Evolutionary conservation across 2,797 vertebrate genomes (phyloP).

Genomic region (Notolepis coatsorum): DNA sequence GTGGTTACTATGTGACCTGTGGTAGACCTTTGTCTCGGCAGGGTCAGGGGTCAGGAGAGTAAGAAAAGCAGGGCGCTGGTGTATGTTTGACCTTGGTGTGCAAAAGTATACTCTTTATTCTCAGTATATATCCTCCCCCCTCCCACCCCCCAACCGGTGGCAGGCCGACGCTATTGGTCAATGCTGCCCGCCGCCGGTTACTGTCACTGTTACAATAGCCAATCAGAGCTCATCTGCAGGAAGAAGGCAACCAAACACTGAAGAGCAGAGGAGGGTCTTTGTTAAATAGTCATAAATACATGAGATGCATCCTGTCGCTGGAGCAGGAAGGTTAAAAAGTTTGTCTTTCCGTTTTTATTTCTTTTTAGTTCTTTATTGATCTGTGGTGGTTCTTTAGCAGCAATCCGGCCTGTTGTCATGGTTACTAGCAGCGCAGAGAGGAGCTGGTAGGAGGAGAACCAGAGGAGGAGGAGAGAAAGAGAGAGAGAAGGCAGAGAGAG

Average conservation of each 20-base stretch:
- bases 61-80: conserved; percentile 74
- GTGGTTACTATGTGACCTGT: conserved; percentile 5
- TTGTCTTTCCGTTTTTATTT: conserved; percentile 77
- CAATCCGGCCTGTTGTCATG: conserved; percentile 86
- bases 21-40: conserved; percentile 5
- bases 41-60: conserved; percentile 40
- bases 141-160: conserved; percentile 64
- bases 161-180: conserved; percentile 64
- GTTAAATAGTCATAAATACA: conserved; percentile 92
- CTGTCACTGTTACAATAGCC: conserved; percentile 85
- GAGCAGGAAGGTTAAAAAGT: conserved; percentile 89
- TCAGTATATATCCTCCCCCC: conserved; percentile 81
- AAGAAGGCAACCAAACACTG: conserved; percentile 87
- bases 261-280: conserved; percentile 87
- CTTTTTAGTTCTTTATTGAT: conserved; percentile 87
- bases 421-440: conserved; percentile 90
- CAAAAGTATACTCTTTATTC: conserved; percentile 86
- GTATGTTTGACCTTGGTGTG: conserved; percentile 82
- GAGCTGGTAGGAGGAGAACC: conserved; percentile 84
- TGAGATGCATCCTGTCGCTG: conserved; percentile 87
- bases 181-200: conserved; percentile 61
- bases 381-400: conserved; percentile 90
- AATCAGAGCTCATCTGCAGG: conserved; percentile 86
- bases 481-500: conserved; percentile 18
- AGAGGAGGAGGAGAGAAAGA: conserved; percentile 69